These are phyloP conservation scores for Peromyscus nudipes DNA, from an alignment of 2,797 vertebrate genomes.

Conservation along the genomic window DNA sequence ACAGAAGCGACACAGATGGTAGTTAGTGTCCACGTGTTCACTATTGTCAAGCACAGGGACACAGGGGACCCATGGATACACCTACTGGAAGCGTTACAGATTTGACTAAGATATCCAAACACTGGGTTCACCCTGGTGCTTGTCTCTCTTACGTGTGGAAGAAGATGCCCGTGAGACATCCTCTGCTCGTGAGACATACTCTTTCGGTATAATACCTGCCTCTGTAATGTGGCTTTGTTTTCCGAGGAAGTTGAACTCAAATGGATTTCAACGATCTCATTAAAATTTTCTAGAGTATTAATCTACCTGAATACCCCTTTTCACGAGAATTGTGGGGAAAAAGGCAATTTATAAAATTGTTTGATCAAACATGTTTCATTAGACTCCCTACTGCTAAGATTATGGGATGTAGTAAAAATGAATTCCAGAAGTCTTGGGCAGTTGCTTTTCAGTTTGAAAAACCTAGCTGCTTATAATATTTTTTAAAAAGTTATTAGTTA, in stretches of 20 bases:
- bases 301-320: constrained; percentile 84
- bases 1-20: constrained; percentile 72
- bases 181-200: background rate
- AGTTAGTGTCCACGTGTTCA: constrained; percentile 49
- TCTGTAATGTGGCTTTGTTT: constrained; percentile 81
- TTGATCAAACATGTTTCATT: constrained; percentile 83
- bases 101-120: constrained; percentile 82
- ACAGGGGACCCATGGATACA: constrained; percentile 10
- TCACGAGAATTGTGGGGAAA: constrained; percentile 83
- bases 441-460: constrained; percentile 64
- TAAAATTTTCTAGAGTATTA: constrained; percentile 87
- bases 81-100: constrained; percentile 65
- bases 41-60: constrained; percentile 20
- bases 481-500: constrained; percentile 66
- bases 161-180: constrained; percentile 83
- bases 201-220: constrained; percentile 81
- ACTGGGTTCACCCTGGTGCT: constrained; percentile 70
- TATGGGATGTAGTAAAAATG: constrained; percentile 76
- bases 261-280: constrained; percentile 86
- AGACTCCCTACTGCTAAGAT: constrained; percentile 81
- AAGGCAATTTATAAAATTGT: constrained; percentile 89
- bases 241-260: constrained; percentile 85
- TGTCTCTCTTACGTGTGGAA: constrained; percentile 72
- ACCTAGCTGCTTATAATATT: constrained; percentile 64
- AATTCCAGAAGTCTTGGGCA: constrained; percentile 78